A percentile compares a stretch with the other conserved stretches of the same genome.
phyloP scores from a whole-genome alignment of 23 tunicate genomes.

The Oikopleura vanhoeffeni region DNA sequence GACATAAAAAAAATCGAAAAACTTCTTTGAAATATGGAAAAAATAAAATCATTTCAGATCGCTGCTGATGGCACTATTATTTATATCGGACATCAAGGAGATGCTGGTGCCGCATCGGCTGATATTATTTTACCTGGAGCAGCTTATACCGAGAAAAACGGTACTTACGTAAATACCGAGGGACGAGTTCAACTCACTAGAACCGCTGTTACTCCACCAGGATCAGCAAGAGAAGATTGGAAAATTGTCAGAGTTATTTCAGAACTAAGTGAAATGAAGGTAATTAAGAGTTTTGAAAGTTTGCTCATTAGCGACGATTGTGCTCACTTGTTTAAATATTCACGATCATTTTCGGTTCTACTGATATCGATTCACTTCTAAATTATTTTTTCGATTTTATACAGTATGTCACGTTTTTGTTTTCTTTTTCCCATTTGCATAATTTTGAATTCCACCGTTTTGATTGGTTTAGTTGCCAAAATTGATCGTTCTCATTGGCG shows the following conservation, averaged over 20 bases:
- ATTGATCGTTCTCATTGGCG: no score
- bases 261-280: constrained; percentile 21
- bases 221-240: constrained; percentile 90
- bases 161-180: constrained; percentile 81
- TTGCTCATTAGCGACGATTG: no score
- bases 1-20: no score
- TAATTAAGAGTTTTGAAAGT: no score
- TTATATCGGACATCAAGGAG: constrained; percentile 62
- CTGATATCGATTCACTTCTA: no score
- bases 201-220: constrained; percentile 89
- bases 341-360: no score
- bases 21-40: not conserved
- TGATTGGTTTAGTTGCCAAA: no score
- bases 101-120: constrained; percentile 59
- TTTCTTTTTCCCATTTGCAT: no score
- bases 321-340: no score
- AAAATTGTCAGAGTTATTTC: constrained; percentile 76
- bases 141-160: constrained; percentile 94
- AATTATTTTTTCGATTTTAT: no score
- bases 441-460: no score
- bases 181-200: constrained; percentile 73
- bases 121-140: constrained; percentile 87
- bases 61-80: not conserved
- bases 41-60: not conserved
- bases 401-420: no score